A percentile compares a stretch with the other conserved stretches of the same genome.
Evolutionary conservation across 2,888 invertebrate species (phyloP).

Genomic region (Netelia melanura): DNA sequence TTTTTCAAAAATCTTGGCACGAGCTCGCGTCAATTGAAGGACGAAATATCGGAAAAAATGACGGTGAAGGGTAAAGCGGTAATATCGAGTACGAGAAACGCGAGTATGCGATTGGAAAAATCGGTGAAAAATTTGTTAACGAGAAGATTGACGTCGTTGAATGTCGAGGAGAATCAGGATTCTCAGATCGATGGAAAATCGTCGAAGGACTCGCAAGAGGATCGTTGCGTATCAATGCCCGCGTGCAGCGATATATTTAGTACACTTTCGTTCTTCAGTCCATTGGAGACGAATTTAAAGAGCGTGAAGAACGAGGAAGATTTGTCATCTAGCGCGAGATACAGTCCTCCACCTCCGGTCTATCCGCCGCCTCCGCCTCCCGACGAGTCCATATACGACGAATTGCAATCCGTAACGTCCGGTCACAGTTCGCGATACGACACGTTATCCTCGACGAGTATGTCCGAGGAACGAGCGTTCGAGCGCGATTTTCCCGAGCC

Average conservation of each 20-base stretch:
- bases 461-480: slow-evolving; percentile 72
- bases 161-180: slow-evolving; percentile 73
- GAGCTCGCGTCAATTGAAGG: slow-evolving; percentile 86
- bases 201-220: slow-evolving; percentile 77
- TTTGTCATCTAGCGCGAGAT: slow-evolving; percentile 75
- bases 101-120: slow-evolving; percentile 85
- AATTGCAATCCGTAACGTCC: slow-evolving; percentile 85
- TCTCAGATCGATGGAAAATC: slow-evolving; percentile 67
- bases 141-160: slow-evolving; percentile 77
- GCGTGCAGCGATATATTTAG: slow-evolving; percentile 87
- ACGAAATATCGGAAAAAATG: slow-evolving; percentile 86
- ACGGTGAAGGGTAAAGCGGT: slow-evolving; percentile 87
- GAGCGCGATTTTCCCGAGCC: slow-evolving; percentile 85
- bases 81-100: slow-evolving; percentile 88
- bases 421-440: slow-evolving; percentile 82
- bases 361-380: slow-evolving; percentile 88
- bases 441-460: slow-evolving; percentile 81
- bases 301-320: slow-evolving; percentile 79
- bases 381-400: slow-evolving; percentile 87
- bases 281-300: slow-evolving; percentile 80
- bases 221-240: slow-evolving; percentile 87
- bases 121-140: slow-evolving; percentile 83
- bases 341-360: slow-evolving; percentile 86
- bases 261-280: slow-evolving; percentile 89
- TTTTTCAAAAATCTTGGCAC: slow-evolving; percentile 78